Evolutionary conservation across 2,888 invertebrate species (phyloP), one percentile per base, ranked within the genome.

Genomic region (Abrostola triplasia): DNA sequence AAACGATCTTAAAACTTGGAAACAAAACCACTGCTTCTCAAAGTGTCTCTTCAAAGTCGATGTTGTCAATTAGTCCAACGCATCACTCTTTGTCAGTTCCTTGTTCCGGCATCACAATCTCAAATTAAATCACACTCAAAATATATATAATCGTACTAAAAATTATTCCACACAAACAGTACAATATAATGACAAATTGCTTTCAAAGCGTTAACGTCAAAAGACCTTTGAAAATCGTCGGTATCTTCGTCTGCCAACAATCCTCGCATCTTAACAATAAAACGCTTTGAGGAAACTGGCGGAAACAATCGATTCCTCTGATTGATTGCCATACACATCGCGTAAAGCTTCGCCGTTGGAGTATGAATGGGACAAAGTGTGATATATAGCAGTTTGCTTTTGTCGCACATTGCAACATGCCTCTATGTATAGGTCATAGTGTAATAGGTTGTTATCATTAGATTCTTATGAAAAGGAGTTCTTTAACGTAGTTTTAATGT

Each of bases 241-340:
- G 38, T 53, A 53, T 67, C 59, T 60, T 50, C 52, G 53, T 54
- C 47, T 49, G 53, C n/a, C 49, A 37, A 64, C 47, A 52, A 48
- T 60, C 57, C 60, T 64, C 72, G 53, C 44, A 59, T 66, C 65
- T 73, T 54, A 66, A 52, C 67, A 69, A 74, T 71, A 67, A 68
- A 67, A 69, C 62, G 38, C 59, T 49, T 40, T 36, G 24, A 52
- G 74, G 63, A 83, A 80, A 81, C 77, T 36, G 36, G 36, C 54
- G 74, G 64, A 83, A 81, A 83, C 77, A 83, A 83, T 78, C 61
- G 70, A 41, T 59, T 51, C 57, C 51, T 41, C 73, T 79, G 82
- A 83, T 81, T 76, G 82, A 81, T 81, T 72, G 64, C 66, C 54
- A 56, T 60, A 63, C 63, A 76, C 57, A 70, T 55, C 69, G 68